Evolutionary conservation across 2,797 vertebrate species (phyloP).

Genomic region (Cichlasoma orientale): DNA sequence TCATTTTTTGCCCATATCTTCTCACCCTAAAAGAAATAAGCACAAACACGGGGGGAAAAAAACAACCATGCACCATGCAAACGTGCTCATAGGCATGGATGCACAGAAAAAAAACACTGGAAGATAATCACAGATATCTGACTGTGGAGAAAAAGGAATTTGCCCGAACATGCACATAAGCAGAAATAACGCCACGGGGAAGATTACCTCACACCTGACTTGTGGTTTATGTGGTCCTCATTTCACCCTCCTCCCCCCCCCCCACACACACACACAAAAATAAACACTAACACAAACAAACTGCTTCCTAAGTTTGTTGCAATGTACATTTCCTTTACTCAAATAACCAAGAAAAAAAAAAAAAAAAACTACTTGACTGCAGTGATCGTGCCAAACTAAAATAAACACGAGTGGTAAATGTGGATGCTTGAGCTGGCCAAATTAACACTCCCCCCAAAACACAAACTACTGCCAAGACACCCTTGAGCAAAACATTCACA

Average conservation of each 20-base stretch:
- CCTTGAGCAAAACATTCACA: constrained; percentile 12
- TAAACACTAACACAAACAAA: background rate
- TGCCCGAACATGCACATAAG: constrained; percentile 1
- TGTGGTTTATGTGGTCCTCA: background rate
- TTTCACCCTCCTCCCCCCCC: background rate
- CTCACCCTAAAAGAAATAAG: background rate
- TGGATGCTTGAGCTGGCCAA: background rate
- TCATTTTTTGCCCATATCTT: no score
- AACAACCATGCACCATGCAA: background rate
- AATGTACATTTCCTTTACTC: background rate
- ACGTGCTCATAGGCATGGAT: background rate
- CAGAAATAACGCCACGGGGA: background rate
- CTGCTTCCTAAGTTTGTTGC: background rate
- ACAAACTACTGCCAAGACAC: constrained; percentile 2
- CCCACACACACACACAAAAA: background rate
- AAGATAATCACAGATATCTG: background rate
- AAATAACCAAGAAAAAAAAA: background rate
- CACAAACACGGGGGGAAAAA: background rate
- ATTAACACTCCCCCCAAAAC: background rate
- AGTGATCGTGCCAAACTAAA: background rate
- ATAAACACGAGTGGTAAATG: background rate
- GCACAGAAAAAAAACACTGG: background rate
- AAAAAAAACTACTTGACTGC: background rate
- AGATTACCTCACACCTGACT: constrained; percentile 9
- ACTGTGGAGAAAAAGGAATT: background rate